phyloP scores from a whole-genome alignment of 2,797 vertebrate genomes.

The Melanotaenia boesemani region DNA sequence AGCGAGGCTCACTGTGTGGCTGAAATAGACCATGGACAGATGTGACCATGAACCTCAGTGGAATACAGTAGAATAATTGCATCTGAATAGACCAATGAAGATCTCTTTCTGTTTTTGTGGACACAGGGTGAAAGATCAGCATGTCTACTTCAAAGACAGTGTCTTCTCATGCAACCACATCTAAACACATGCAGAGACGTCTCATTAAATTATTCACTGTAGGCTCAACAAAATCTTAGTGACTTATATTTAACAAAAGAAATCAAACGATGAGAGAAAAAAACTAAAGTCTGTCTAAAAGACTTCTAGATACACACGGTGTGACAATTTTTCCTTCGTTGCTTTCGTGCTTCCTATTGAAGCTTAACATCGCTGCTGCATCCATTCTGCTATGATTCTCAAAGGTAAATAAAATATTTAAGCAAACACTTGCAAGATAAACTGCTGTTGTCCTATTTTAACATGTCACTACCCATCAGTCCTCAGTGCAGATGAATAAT shows the following conservation, averaged over 20 bases:
- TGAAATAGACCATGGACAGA: slow-evolving; percentile 41
- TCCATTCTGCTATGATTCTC: slow-evolving; percentile 46
- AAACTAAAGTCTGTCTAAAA: slow-evolving; percentile 20
- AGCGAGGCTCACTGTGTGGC: slow-evolving; percentile 37
- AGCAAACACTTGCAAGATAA: slow-evolving; percentile 74
- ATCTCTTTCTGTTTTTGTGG: slow-evolving; percentile 5
- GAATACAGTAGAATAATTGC: slow-evolving; percentile 70
- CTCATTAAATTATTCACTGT: not conserved
- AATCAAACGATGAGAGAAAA: slow-evolving; percentile 7
- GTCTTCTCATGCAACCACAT: not conserved
- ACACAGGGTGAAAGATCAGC: slow-evolving; percentile 3
- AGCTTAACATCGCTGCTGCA: slow-evolving; percentile 20
- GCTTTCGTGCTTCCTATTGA: slow-evolving; percentile 25
- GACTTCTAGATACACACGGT: slow-evolving; percentile 12
- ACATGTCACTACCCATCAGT: slow-evolving; percentile 66
- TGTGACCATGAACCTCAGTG: slow-evolving; percentile 46
- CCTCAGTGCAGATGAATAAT: slow-evolving; percentile 71
- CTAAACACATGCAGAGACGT: slow-evolving; percentile 5
- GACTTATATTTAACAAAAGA: slow-evolving; percentile 33
- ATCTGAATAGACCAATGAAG: slow-evolving; percentile 50
- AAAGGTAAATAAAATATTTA: slow-evolving; percentile 77
- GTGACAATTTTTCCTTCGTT: slow-evolving; percentile 25
- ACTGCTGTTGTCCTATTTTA: slow-evolving; percentile 77
- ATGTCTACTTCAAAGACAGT: slow-evolving; percentile 7
- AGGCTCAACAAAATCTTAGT: not conserved